Evolutionary conservation across 2,888 invertebrate genomes (phyloP), one percentile per base, ranked within the genome.

Genomic region (Ellobium chinense): DNA sequence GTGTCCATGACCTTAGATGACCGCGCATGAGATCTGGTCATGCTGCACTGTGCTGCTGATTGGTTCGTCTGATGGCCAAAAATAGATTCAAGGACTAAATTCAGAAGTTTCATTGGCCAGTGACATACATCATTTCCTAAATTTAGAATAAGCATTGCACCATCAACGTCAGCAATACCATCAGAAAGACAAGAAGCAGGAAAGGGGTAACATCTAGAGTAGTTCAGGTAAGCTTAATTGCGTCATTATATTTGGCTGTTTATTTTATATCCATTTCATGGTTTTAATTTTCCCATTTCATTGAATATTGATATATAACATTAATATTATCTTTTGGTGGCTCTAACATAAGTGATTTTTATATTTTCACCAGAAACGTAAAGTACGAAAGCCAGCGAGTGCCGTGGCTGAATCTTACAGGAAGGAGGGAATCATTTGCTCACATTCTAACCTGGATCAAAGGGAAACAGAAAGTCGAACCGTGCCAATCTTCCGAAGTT

Each of bases 71-170:
- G n/a, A n/a, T n/a, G n/a, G 29, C 31, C 24, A 18, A 46, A 54
- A 69, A 69, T 69, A 54, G 46, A 14, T 54, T 69, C 78, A 78
- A 78, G 78, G 78, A 69, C 78, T 69, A 77, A 77, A 69, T 39
- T n/a, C 36, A 27, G 2, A 7, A 14, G 1, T 34, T 18, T 70
- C 54, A 70, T 70, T 70, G 70, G 70, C 27, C 70, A 56, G n/a
- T n/a, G 14, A 27, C 1, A 9, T 62, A 68, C 73, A 80, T 84
- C 77, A 85, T 78, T 46, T 74, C 62, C 86, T 85, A 83, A 84
- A 84, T 81, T 79, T 88, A 88, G 88, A 76, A 81, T 81, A 66
- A 76, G 76, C 80, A 87, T 88, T 89, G 88, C 88, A 87, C 89
- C 87, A 88, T 88, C 31, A n/a, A 24, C 12, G 39, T 27, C 56